Conservation (phyloP, 1,140 invertebrate genomes). For the Bradynema listronoti region DNA sequence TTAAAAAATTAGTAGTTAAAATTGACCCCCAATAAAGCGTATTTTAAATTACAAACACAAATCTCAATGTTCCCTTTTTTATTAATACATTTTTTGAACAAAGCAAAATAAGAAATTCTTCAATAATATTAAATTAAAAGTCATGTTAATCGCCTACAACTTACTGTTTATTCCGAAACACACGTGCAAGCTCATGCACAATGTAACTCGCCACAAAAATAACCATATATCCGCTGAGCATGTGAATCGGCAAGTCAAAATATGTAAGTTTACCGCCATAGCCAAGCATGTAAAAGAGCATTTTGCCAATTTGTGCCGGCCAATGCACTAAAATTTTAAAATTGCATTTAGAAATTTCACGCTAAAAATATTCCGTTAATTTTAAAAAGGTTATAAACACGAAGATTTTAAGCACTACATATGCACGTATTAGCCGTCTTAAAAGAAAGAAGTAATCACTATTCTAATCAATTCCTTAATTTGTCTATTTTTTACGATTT, state of each 20-base stretch:
- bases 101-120: background rate
- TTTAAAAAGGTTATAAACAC: no score
- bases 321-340: constrained; percentile 75
- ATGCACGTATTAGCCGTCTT: no score
- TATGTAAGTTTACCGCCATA: constrained; percentile 57
- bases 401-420: no score
- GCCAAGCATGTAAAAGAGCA: constrained; percentile 69
- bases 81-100: no score
- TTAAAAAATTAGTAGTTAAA: no score
- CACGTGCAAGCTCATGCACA: constrained; percentile 68
- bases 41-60: no score
- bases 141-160: constrained; percentile 15
- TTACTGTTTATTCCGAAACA: constrained; percentile 71
- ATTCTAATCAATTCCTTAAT: no score
- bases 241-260: constrained; percentile 69
- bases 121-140: background rate
- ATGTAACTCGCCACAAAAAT: constrained; percentile 76
- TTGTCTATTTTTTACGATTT: no score
- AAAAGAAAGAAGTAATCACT: no score
- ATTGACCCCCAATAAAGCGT: no score
- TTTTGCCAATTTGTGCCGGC: constrained; percentile 89
- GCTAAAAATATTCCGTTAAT: background rate
- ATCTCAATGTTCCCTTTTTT: no score
- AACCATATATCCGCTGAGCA: constrained; percentile 74
- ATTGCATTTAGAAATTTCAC: background rate